phyloP scores from a whole-genome alignment of 2,797 vertebrate genomes.

The Natrix natrix region DNA sequence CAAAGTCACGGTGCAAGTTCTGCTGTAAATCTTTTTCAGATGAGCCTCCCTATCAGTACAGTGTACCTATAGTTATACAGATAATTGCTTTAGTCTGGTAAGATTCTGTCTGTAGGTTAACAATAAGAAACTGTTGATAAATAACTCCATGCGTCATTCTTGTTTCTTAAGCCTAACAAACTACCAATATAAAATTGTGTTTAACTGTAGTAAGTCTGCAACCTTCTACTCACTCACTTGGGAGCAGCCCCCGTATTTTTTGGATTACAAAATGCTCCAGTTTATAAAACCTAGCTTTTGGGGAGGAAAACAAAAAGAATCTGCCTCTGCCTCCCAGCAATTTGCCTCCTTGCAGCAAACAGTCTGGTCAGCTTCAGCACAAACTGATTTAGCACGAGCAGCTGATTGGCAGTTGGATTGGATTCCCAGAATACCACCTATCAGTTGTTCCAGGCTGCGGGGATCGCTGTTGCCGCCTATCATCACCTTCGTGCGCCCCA shows the following conservation, averaged over 20 bases:
- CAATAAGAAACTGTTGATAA: not conserved
- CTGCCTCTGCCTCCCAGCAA: too few relatives aligned
- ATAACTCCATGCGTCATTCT: not conserved
- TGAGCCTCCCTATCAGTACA: not conserved
- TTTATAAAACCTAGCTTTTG: too few relatives aligned
- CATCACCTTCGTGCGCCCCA: too few relatives aligned
- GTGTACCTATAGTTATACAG: not conserved
- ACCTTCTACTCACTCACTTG: not conserved
- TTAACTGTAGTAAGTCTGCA: not conserved
- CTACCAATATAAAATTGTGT: not conserved
- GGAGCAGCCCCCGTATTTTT: not conserved
- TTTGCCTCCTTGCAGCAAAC: too few relatives aligned
- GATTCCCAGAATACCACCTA: too few relatives aligned
- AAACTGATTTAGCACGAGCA: too few relatives aligned
- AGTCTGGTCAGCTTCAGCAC: too few relatives aligned
- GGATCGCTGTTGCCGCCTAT: too few relatives aligned
- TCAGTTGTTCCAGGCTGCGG: too few relatives aligned
- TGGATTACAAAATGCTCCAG: too few relatives aligned
- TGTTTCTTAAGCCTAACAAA: not conserved
- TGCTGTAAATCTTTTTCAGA: not conserved
- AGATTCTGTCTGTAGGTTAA: not conserved
- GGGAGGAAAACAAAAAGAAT: too few relatives aligned
- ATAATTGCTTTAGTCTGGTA: not conserved
- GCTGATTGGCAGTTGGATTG: too few relatives aligned
- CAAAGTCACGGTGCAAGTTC: not conserved